These are phyloP conservation scores for Urocitellus parryii DNA, from an alignment of 2,113 vertebrate species.

Conservation along the genomic window DNA sequence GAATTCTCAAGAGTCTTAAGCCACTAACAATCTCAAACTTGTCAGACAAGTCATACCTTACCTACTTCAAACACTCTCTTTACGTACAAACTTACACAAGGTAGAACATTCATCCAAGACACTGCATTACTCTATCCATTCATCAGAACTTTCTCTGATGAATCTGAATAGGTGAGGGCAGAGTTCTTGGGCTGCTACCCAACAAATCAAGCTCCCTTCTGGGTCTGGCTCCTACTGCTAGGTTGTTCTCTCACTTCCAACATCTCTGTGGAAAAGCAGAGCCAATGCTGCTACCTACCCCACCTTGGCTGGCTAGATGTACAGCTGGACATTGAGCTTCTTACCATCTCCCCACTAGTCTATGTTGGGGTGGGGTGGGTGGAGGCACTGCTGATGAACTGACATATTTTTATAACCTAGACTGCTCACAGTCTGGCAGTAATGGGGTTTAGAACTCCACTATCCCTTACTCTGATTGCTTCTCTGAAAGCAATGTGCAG, in stretches of 20 bases:
- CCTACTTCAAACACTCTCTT: conserved; percentile 44
- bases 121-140: not conserved
- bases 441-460: not conserved
- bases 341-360: not conserved
- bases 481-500: conserved; percentile 73
- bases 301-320: not conserved
- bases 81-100: conserved; percentile 72
- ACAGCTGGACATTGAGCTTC: not conserved
- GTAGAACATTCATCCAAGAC: not conserved
- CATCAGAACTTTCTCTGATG: not conserved
- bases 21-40: not conserved
- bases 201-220: not conserved
- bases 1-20: conserved; percentile 43
- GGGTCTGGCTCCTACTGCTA: not conserved
- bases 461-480: conserved; percentile 77
- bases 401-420: conserved; percentile 47
- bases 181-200: not conserved
- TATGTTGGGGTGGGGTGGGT: not conserved
- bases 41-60: conserved; percentile 69
- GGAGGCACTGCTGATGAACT: not conserved
- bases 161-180: not conserved
- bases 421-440: not conserved
- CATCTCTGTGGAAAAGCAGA: not conserved
- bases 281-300: not conserved
- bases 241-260: not conserved